A percentile compares a stretch with the other conserved stretches of the same genome.
These are phyloP conservation scores for Ophion ellenae DNA, from an alignment of 2,888 invertebrate species.

Conservation along the genomic window DNA sequence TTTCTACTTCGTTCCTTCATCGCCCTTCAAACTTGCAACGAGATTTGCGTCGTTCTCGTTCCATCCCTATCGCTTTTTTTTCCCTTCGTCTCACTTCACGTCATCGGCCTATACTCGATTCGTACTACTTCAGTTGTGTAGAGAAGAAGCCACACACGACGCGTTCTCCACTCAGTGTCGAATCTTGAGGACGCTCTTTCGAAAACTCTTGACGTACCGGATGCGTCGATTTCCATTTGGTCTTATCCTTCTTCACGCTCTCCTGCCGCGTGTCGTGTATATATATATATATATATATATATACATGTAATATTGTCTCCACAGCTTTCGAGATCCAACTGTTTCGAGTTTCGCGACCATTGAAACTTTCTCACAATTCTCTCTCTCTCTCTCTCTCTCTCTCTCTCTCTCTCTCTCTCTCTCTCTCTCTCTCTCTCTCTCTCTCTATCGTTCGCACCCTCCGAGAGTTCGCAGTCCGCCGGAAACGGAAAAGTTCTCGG, in stretches of 20 bases:
- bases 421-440: conserved; percentile 36
- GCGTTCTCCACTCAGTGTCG: conserved; percentile 22
- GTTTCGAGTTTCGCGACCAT: conserved; percentile 43
- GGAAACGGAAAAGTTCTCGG: conserved; percentile 73
- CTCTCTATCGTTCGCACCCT: conserved; percentile 64
- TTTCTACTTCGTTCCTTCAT: not conserved
- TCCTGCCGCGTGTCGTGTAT: conserved; percentile 21
- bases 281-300: conserved; percentile 9
- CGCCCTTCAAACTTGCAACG: conserved; percentile 52
- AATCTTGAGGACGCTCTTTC: conserved; percentile 52
- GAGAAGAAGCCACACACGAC: conserved; percentile 50
- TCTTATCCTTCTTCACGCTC: conserved; percentile 66
- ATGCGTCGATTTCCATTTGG: conserved; percentile 74
- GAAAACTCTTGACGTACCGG: conserved; percentile 60
- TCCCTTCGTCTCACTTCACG: not conserved
- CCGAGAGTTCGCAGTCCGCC: conserved; percentile 77
- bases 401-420: conserved; percentile 43
- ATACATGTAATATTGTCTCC: not conserved
- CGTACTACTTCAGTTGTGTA: conserved; percentile 42
- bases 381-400: conserved; percentile 35
- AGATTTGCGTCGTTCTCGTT: conserved; percentile 58
- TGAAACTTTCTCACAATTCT: conserved; percentile 68
- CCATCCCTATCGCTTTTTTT: not conserved
- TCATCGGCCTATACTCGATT: conserved; percentile 29
- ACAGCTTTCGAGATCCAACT: conserved; percentile 41